Percentiles rank a stretch among this genome's conserved stretches.
These are phyloP conservation scores for Andrena flavipes DNA, from an alignment of 2,888 invertebrate genomes.

Conservation along the genomic window DNA sequence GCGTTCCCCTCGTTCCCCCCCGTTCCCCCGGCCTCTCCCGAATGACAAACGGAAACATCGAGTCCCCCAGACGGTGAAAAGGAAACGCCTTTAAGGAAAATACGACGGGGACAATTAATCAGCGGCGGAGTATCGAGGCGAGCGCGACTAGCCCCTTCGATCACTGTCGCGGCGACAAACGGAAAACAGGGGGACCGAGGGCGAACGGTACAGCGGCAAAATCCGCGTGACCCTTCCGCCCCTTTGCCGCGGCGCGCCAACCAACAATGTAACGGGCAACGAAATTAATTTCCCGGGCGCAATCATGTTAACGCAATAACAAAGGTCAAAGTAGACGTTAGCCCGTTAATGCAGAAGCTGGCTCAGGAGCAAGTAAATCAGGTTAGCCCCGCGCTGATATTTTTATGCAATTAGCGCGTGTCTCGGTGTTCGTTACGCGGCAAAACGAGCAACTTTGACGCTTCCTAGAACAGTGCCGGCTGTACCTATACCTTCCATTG, in stretches of 20 bases:
- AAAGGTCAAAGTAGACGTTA: conserved; percentile 41
- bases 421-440: conserved; percentile 23
- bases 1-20: no score
- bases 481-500: no score
- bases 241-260: background rate
- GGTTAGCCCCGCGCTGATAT: conserved; percentile 46
- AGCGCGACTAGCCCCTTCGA: conserved; percentile 1
- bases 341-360: conserved; percentile 44
- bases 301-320: conserved; percentile 49
- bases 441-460: background rate
- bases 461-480: background rate
- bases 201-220: background rate
- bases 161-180: background rate
- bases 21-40: no score
- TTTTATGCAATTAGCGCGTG: conserved; percentile 44
- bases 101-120: background rate
- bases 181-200: background rate
- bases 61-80: no score
- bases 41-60: no score
- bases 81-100: no score
- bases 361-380: conserved; percentile 40
- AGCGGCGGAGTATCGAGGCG: background rate
- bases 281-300: conserved; percentile 45
- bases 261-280: conserved; percentile 41
- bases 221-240: no score